Percentiles rank a stretch among this genome's conserved stretches.
These are phyloP conservation scores for Pao palembangensis DNA, from an alignment of 2,113 vertebrate species.

Conservation along the genomic window DNA sequence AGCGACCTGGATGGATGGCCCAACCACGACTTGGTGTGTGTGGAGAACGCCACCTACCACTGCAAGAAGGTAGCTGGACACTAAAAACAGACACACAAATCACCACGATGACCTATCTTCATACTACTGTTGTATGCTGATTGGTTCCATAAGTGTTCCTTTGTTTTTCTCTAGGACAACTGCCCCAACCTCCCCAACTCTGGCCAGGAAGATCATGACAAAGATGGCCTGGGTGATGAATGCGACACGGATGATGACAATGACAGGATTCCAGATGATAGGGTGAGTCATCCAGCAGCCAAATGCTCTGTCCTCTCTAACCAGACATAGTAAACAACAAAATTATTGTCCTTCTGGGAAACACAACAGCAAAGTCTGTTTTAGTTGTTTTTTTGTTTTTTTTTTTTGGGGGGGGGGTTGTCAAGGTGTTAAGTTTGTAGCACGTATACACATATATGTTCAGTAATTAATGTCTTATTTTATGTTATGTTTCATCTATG, in stretches of 20 bases:
- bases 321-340: slow-evolving; percentile 59
- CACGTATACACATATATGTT: background rate
- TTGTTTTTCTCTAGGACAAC: slow-evolving; percentile 84
- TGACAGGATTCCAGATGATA: slow-evolving; percentile 90
- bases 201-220: slow-evolving; percentile 97
- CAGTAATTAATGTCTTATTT: slow-evolving; percentile 75
- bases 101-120: slow-evolving; percentile 14
- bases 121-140: slow-evolving; percentile 32
- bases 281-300: slow-evolving; percentile 77
- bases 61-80: slow-evolving; percentile 88
- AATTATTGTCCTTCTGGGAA: slow-evolving; percentile 48
- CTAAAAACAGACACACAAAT: slow-evolving; percentile 28
- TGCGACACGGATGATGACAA: slow-evolving; percentile 95
- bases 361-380: slow-evolving; percentile 39
- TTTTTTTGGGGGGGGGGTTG: too few relatives aligned
- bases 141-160: slow-evolving; percentile 30
- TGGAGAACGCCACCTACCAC: slow-evolving; percentile 96
- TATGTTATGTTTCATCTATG: slow-evolving; percentile 1
- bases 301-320: slow-evolving; percentile 36
- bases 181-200: slow-evolving; percentile 96
- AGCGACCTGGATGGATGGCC: slow-evolving; percentile 96
- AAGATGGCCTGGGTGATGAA: slow-evolving; percentile 93
- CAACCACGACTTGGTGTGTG: slow-evolving; percentile 85
- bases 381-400: slow-evolving; percentile 30
- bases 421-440: slow-evolving; percentile 2